Evolutionary conservation across 2,113 vertebrate genomes (phyloP).

Genomic region (Ceyx melanurus): DNA sequence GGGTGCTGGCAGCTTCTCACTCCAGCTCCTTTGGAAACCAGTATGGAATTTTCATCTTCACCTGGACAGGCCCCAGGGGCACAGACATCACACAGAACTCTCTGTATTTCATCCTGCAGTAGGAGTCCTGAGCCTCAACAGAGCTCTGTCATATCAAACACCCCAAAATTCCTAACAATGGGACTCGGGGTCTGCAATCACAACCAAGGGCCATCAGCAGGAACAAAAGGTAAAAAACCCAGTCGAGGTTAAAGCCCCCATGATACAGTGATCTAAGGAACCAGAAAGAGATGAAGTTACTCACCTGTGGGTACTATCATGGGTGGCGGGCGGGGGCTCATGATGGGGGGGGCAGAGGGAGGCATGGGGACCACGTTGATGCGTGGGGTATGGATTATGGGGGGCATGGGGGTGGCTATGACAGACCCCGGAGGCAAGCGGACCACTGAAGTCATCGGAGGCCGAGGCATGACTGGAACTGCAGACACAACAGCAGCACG

Average conservation of each 20-base stretch:
- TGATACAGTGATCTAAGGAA: rapidly evolving
- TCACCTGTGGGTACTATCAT: conserved; percentile 95
- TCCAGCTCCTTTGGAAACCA: neutral
- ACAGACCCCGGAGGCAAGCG: conserved; percentile 89
- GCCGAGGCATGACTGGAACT: conserved; percentile 90
- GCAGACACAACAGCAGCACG: conserved; percentile 92
- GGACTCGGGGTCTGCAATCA: neutral
- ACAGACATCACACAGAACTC: neutral
- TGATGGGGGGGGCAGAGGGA: conserved; percentile 86
- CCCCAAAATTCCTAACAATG: neutral
- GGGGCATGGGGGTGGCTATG: conserved; percentile 87
- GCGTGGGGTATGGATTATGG: conserved; percentile 89
- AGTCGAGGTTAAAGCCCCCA: neutral
- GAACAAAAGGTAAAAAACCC: neutral
- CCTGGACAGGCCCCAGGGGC: neutral
- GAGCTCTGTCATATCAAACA: neutral
- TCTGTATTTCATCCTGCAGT: neutral
- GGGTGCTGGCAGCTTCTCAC: neutral
- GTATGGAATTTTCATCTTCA: neutral
- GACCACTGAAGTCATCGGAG: conserved; percentile 89
- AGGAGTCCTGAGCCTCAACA: neutral
- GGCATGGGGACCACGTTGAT: conserved; percentile 98
- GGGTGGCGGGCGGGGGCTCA: conserved; percentile 92
- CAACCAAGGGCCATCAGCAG: neutral
- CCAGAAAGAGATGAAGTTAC: neutral